Evolutionary conservation across 2,888 invertebrate genomes (phyloP).

Genomic region (Mesorhabditis sp.): DNA sequence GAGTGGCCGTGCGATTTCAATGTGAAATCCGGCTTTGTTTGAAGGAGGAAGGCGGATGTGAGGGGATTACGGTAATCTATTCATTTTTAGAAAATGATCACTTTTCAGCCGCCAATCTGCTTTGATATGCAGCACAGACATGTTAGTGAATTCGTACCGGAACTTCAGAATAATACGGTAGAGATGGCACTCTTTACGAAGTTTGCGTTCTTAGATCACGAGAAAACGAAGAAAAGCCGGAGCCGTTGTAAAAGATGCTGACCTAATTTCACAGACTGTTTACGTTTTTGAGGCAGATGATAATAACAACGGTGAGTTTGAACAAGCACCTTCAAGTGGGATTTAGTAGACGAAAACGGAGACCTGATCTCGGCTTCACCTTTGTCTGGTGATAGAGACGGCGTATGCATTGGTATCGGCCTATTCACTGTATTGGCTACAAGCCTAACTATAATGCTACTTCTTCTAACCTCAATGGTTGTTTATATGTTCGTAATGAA

Average conservation of each 20-base stretch:
- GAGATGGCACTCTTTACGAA: background rate
- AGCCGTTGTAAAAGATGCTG: constrained; percentile 33
- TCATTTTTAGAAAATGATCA: background rate
- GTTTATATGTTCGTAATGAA: constrained; percentile 1
- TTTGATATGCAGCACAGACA: constrained; percentile 13
- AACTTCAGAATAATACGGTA: constrained; percentile 8
- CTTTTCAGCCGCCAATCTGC: constrained; percentile 28
- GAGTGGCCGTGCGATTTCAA: constrained; percentile 55
- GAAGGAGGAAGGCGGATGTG: constrained; percentile 55
- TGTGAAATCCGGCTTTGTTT: constrained; percentile 57
- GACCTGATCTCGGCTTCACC: background rate
- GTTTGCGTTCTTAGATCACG: constrained; percentile 4
- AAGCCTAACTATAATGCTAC: background rate
- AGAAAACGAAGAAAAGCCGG: background rate
- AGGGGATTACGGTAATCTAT: constrained; percentile 48
- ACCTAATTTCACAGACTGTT: constrained; percentile 54
- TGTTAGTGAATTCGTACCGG: background rate
- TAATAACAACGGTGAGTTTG: constrained; percentile 15
- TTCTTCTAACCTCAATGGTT: constrained; percentile 4
- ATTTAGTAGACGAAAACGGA: background rate
- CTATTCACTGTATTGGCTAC: background rate
- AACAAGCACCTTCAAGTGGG: background rate
- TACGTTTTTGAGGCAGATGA: constrained; percentile 52
- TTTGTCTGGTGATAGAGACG: background rate
- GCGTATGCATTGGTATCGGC: background rate